A percentile compares a stretch with the other conserved stretches of the same genome.
Evolutionary conservation across 1,140 invertebrate species (phyloP).

Genomic region (Leptinotarsa lineolata): DNA sequence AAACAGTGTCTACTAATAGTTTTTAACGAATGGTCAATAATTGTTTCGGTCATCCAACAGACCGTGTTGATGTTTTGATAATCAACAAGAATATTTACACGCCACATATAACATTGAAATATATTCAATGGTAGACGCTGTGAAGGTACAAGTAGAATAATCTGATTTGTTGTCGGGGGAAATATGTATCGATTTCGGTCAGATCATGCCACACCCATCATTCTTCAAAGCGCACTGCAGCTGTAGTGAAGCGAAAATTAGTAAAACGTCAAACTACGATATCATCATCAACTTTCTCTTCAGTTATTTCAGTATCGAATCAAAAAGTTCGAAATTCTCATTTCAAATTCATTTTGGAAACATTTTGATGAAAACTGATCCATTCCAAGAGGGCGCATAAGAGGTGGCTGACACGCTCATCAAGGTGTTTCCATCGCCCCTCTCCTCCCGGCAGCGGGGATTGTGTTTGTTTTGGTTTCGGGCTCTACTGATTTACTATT

Average conservation of each 20-base stretch:
- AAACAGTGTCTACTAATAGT: not conserved
- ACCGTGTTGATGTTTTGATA: too few relatives aligned
- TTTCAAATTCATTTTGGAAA: conserved; percentile 52
- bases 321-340: conserved; percentile 12
- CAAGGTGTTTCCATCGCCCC: conserved; percentile 59
- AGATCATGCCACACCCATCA: conserved; percentile 38
- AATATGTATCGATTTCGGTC: not conserved
- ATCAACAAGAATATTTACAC: too few relatives aligned
- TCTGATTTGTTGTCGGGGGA: not conserved
- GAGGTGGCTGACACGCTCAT: conserved; percentile 56
- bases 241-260: conserved; percentile 40
- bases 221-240: conserved; percentile 41
- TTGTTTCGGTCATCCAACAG: too few relatives aligned
- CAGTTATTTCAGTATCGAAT: not conserved
- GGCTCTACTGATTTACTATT: conserved; percentile 48
- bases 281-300: conserved; percentile 3
- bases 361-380: conserved; percentile 56
- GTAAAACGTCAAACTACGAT: conserved; percentile 21
- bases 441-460: conserved; percentile 48
- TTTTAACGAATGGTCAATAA: not conserved
- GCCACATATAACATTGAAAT: not conserved
- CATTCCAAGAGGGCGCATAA: conserved; percentile 33
- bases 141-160: not conserved
- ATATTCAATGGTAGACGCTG: not conserved
- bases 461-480: conserved; percentile 51